phyloP scores from a whole-genome alignment of 2,113 vertebrate species.

The Piprites chloris region DNA sequence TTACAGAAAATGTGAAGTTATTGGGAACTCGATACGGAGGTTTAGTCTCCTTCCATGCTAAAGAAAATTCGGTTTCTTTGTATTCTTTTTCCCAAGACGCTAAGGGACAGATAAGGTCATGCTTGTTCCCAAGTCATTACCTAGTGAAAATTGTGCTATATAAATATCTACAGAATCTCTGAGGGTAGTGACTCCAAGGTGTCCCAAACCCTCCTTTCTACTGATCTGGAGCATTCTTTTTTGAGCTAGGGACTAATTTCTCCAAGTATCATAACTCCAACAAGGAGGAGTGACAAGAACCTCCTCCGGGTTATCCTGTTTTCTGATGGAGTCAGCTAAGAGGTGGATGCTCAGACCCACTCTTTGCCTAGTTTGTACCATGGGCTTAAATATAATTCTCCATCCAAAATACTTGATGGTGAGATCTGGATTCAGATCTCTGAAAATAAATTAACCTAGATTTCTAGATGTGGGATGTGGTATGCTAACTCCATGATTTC shows the following conservation, averaged over 20 bases:
- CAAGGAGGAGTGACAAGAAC: accelerated
- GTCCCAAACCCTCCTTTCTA: neutral
- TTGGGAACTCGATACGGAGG: neutral
- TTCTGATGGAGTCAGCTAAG: neutral
- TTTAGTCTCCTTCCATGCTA: neutral
- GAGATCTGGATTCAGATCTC: neutral
- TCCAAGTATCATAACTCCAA: neutral
- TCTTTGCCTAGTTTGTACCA: neutral
- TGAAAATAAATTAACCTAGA: neutral
- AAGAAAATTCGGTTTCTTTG: neutral
- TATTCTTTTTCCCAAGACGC: neutral
- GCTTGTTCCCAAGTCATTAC: neutral
- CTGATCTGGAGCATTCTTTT: neutral
- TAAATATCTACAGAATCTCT: neutral
- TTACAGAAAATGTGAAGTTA: neutral
- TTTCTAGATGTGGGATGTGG: neutral
- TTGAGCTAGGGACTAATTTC: neutral
- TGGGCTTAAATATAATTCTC: neutral
- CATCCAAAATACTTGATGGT: neutral
- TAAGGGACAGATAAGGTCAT: neutral
- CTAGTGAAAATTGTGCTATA: neutral
- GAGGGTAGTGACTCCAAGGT: neutral
- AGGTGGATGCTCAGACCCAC: accelerated
- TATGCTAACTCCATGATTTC: neutral
- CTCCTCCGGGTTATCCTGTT: neutral